These are phyloP conservation scores for Chalcis sispes DNA, from an alignment of 2,888 invertebrate genomes.

Conservation along the genomic window DNA sequence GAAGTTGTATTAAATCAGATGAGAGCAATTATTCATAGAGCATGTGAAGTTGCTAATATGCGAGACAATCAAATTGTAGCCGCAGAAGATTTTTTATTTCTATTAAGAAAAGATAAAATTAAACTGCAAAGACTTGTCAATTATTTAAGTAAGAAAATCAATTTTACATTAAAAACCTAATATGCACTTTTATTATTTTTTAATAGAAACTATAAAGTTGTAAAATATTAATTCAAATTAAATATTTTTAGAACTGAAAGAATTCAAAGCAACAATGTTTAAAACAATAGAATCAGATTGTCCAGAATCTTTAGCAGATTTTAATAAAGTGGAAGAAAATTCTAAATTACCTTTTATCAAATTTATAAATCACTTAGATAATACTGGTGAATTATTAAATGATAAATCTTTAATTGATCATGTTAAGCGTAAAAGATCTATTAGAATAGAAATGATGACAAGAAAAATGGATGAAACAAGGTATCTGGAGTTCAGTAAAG, in stretches of 20 bases:
- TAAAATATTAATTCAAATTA: not conserved
- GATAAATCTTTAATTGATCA: constrained; percentile 79
- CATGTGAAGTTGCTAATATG: constrained; percentile 82
- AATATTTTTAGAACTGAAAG: constrained; percentile 66
- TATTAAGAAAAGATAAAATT: constrained; percentile 88
- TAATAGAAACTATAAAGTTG: not conserved
- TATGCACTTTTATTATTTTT: not conserved
- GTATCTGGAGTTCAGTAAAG: constrained; percentile 88
- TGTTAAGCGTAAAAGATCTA: constrained; percentile 79
- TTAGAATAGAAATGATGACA: constrained; percentile 78
- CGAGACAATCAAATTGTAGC: constrained; percentile 78
- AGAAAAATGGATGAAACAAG: constrained; percentile 76
- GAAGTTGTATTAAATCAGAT: constrained; percentile 90
- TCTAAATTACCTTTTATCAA: constrained; percentile 60
- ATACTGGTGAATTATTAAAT: constrained; percentile 71
- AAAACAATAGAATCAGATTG: constrained; percentile 66
- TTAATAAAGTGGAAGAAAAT: constrained; percentile 66
- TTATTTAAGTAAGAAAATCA: constrained; percentile 78
- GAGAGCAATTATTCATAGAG: constrained; percentile 85
- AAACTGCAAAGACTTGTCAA: constrained; percentile 86
- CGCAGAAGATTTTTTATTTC: constrained; percentile 87
- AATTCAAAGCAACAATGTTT: constrained; percentile 77
- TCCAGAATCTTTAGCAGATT: constrained; percentile 78
- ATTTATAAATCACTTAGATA: constrained; percentile 72
- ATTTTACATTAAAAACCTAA: not conserved